Conservation (phyloP, 1,140 invertebrate genomes). For the Zaprionus capensis region DNA sequence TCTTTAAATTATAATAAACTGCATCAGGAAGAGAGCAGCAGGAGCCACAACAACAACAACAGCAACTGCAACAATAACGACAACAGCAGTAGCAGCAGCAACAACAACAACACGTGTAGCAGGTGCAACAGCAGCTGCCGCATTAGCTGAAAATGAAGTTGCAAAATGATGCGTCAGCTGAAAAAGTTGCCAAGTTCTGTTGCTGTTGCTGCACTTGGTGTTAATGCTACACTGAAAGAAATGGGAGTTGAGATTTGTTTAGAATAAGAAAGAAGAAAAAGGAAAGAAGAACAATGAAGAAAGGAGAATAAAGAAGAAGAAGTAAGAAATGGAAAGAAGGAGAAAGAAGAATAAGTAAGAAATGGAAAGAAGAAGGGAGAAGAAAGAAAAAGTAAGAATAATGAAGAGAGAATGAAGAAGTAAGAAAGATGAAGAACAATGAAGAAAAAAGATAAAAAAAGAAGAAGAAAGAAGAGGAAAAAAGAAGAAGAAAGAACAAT, state of each 20-base stretch:
- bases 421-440: neutral
- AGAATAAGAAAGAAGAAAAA: neutral
- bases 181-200: conserved; percentile 38
- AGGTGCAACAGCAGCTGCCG: conserved; percentile 10
- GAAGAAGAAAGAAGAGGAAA: neutral
- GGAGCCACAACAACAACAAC: conserved; percentile 4
- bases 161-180: conserved; percentile 47
- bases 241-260: neutral
- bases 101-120: conserved; percentile 5
- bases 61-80: neutral
- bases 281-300: neutral
- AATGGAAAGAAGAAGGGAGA: neutral
- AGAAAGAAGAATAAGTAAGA: neutral
- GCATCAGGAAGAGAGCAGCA: conserved; percentile 13
- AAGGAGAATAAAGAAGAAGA: neutral
- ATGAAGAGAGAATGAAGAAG: neutral
- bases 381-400: neutral
- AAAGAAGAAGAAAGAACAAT: neutral
- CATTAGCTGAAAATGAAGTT: conserved; percentile 71
- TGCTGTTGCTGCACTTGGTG: conserved; percentile 15
- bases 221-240: conserved; percentile 6
- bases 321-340: neutral
- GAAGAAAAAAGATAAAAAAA: neutral
- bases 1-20: conserved; percentile 71
- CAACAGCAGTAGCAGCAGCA: neutral